These are phyloP conservation scores for Seladonia tumulorum DNA, from an alignment of 2,888 invertebrate genomes.

Conservation along the genomic window DNA sequence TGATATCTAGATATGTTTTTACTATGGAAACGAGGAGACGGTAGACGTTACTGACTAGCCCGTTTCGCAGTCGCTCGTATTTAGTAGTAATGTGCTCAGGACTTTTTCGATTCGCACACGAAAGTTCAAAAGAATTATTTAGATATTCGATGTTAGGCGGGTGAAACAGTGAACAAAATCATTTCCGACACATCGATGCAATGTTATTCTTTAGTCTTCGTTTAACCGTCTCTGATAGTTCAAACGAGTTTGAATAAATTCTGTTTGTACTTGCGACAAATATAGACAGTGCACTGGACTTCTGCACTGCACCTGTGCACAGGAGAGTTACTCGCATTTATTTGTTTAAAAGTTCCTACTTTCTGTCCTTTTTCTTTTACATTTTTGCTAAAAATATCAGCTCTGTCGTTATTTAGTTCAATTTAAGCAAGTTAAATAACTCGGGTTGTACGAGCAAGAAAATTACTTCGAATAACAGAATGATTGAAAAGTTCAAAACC, in stretches of 20 bases:
- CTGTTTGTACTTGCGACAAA: not conserved
- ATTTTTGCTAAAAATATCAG: not conserved
- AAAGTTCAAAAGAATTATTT: not conserved
- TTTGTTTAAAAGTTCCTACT: not conserved
- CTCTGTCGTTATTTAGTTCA: not conserved
- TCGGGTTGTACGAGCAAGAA: not conserved
- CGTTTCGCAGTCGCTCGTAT: slow-evolving; percentile 33
- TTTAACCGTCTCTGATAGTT: not conserved
- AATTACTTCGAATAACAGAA: not conserved
- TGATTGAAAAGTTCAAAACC: not conserved
- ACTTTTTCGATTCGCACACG: slow-evolving; percentile 7
- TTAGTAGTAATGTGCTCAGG: not conserved
- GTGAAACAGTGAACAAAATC: not conserved
- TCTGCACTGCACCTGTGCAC: not conserved
- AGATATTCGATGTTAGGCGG: not conserved
- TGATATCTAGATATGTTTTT: slow-evolving; percentile 20
- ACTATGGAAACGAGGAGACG: slow-evolving; percentile 6
- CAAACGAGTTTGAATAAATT: not conserved
- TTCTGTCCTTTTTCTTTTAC: not conserved
- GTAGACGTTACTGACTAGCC: slow-evolving; percentile 24
- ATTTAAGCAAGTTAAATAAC: not conserved
- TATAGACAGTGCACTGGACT: not conserved
- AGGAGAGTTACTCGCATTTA: not conserved
- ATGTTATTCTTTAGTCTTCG: not conserved
- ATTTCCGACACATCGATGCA: not conserved